phyloP scores from a whole-genome alignment of 2,888 invertebrate species.

The Drosophila gaucha region DNA sequence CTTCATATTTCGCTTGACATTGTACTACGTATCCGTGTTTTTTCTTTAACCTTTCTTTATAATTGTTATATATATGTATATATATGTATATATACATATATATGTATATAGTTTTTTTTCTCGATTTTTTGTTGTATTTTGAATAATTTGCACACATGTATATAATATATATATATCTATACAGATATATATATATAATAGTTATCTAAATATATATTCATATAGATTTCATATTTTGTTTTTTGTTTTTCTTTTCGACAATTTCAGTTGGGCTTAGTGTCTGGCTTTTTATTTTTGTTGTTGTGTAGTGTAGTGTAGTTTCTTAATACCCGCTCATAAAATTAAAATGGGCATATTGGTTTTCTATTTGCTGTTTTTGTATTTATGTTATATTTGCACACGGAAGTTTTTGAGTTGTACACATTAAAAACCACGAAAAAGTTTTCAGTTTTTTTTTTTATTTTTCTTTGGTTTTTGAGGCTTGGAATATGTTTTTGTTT shows the following conservation, averaged over 20 bases:
- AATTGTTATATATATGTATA: slow-evolving; percentile 64
- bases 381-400: slow-evolving; percentile 58
- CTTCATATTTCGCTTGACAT: slow-evolving; percentile 78
- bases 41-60: slow-evolving; percentile 5
- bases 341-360: slow-evolving; percentile 12
- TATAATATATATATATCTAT: slow-evolving; percentile 55
- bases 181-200: slow-evolving; percentile 70
- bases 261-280: slow-evolving; percentile 80
- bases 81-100: slow-evolving; percentile 63
- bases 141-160: slow-evolving; percentile 79
- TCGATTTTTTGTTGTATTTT: slow-evolving; percentile 57
- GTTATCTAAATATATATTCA: slow-evolving; percentile 78
- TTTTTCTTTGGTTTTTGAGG: slow-evolving; percentile 71
- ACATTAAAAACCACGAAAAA: slow-evolving; percentile 71
- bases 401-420: slow-evolving; percentile 70
- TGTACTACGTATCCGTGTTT: slow-evolving; percentile 80
- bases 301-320: slow-evolving; percentile 25
- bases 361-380: slow-evolving; percentile 9
- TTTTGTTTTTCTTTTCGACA: slow-evolving; percentile 40
- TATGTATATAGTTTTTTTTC: slow-evolving; percentile 61
- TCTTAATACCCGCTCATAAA: slow-evolving; percentile 9
- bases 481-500: slow-evolving; percentile 66
- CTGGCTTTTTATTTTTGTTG: slow-evolving; percentile 63
- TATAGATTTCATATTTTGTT: slow-evolving; percentile 71
- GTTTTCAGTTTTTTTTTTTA: slow-evolving; percentile 40